Percentiles rank a stretch among this genome's conserved stretches.
Conservation (phyloP, 2,113 vertebrate genomes). For the human region GRCh38 chr15:88609501-88610000, state of each 20-base stretch:
- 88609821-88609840: background rate
- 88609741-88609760: background rate
- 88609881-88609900: background rate
- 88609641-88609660: background rate
- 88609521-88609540: slow-evolving; percentile 73
- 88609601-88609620: slow-evolving; percentile 60
- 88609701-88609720: background rate
- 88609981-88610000: background rate
- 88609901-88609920: background rate
- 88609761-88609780: background rate
- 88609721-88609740: background rate
- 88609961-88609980: background rate
- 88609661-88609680: background rate
- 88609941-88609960: background rate
- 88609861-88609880: background rate
- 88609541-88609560: slow-evolving; percentile 82
- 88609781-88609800: background rate
- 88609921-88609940: background rate
- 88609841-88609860: background rate
- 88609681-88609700: background rate
- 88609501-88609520: slow-evolving; percentile 83
- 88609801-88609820: background rate
- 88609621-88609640: slow-evolving; percentile 20
- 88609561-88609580: slow-evolving; percentile 86
- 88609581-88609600: slow-evolving; percentile 79